Conservation (phyloP, 2,113 vertebrate species). For the Platichthys flesus region DNA sequence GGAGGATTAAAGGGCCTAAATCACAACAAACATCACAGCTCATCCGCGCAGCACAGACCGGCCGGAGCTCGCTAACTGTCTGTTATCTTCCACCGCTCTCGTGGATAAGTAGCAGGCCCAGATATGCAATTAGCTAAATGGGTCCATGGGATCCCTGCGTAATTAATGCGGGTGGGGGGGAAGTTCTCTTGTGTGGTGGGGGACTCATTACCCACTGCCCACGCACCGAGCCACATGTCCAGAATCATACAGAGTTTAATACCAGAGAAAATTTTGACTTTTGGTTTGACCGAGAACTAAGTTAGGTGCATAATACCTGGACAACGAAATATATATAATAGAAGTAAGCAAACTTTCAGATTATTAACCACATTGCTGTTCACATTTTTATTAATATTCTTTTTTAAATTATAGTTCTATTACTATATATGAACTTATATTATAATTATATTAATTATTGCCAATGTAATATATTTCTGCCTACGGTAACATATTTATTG, state of each 20-base stretch:
- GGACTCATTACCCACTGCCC: slow-evolving; percentile 12
- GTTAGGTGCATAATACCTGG: neutral
- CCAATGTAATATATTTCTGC: too few relatives aligned
- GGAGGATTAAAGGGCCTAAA: slow-evolving; percentile 25
- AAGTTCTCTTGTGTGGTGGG: neutral
- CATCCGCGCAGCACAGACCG: slow-evolving; percentile 21
- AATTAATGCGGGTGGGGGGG: slow-evolving; percentile 41
- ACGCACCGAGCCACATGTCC: slow-evolving; percentile 35
- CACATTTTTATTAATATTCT: too few relatives aligned
- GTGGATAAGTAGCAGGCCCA: slow-evolving; percentile 42
- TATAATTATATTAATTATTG: too few relatives aligned
- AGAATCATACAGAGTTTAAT: slow-evolving; percentile 16
- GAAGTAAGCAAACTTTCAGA: too few relatives aligned
- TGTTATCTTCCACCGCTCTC: slow-evolving; percentile 35
- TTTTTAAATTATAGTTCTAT: too few relatives aligned
- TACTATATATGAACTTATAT: too few relatives aligned
- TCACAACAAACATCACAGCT: slow-evolving; percentile 40
- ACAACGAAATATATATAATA: too few relatives aligned
- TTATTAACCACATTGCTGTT: too few relatives aligned
- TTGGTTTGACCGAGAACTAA: neutral
- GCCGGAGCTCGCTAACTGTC: slow-evolving; percentile 38
- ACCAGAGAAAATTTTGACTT: neutral
- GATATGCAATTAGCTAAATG: slow-evolving; percentile 73
- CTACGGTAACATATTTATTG: too few relatives aligned
- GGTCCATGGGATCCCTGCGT: slow-evolving; percentile 47